Percentiles rank a stretch among this genome's conserved stretches.
Evolutionary conservation across 2,888 invertebrate species (phyloP).

Genomic region (Biston stratarius): DNA sequence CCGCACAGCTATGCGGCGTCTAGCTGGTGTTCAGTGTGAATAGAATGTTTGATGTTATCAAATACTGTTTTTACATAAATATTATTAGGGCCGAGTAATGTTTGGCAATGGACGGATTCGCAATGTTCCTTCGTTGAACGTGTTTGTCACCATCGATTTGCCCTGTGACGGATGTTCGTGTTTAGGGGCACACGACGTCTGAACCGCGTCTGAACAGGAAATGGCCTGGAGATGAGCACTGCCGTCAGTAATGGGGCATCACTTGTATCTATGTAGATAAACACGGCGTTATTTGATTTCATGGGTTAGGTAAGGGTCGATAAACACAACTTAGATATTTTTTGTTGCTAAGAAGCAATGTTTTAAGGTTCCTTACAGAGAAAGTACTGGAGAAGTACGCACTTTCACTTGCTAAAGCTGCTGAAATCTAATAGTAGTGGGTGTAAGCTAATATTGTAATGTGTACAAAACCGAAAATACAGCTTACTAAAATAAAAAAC

Average conservation of each 20-base stretch:
- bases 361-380: no score
- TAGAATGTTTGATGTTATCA: slow-evolving; percentile 37
- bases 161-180: slow-evolving; percentile 45
- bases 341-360: no score
- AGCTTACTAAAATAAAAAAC: no score
- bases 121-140: slow-evolving; percentile 10
- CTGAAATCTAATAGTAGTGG: no score
- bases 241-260: slow-evolving; percentile 56
- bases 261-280: slow-evolving; percentile 30
- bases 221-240: slow-evolving; percentile 77
- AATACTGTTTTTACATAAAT: neutral
- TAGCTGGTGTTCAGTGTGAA: slow-evolving; percentile 51
- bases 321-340: neutral
- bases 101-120: neutral
- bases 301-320: neutral
- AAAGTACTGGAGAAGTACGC: no score
- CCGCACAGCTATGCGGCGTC: slow-evolving; percentile 56
- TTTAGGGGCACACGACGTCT: slow-evolving; percentile 64
- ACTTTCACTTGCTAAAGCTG: no score
- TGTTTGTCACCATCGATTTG: slow-evolving; percentile 49
- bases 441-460: no score
- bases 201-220: slow-evolving; percentile 77
- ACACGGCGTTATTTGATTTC: slow-evolving; percentile 28
- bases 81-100: neutral
- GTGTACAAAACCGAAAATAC: no score